phyloP scores from a whole-genome alignment of 2,113 vertebrate genomes.

The Aplodontia rufa region DNA sequence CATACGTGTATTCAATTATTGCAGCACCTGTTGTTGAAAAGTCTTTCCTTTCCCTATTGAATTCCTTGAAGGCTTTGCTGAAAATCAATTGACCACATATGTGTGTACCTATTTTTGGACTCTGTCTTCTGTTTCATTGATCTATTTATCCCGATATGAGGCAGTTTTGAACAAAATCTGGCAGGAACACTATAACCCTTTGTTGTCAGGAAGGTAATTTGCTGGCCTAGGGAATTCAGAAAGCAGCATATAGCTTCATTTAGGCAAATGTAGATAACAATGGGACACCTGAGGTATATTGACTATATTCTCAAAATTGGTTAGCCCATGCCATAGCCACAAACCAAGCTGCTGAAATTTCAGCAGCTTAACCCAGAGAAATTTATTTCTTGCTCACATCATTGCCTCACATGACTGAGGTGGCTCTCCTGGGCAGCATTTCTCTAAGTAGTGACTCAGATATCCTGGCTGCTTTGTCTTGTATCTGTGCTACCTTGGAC shows the following conservation, averaged over 20 bases:
- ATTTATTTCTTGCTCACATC: not conserved
- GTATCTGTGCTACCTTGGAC: not conserved
- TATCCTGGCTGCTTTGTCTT: not conserved
- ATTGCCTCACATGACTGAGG: not conserved
- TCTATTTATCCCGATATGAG: slow-evolving; percentile 58
- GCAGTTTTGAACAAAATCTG: slow-evolving; percentile 61
- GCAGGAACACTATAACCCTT: slow-evolving; percentile 40
- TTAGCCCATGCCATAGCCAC: not conserved
- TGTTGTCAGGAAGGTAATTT: slow-evolving; percentile 21
- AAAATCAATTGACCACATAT: slow-evolving; percentile 70
- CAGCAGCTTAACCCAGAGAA: not conserved
- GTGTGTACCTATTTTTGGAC: slow-evolving; percentile 64
- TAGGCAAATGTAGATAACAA: not conserved
- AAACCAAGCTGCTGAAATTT: not conserved
- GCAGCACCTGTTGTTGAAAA: slow-evolving; percentile 31
- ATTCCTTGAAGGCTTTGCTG: slow-evolving; percentile 47
- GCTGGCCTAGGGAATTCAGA: not conserved
- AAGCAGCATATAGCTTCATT: not conserved
- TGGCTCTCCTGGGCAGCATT: not conserved
- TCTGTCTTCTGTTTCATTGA: slow-evolving; percentile 64
- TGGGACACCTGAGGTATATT: not conserved
- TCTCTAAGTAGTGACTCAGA: not conserved
- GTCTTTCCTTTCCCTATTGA: slow-evolving; percentile 35
- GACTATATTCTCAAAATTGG: not conserved
- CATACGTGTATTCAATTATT: not conserved